A percentile compares a stretch with the other conserved stretches of the same genome.
These are phyloP conservation scores for Amphipoea lucens DNA, from an alignment of 2,888 invertebrate genomes.

Conservation along the genomic window DNA sequence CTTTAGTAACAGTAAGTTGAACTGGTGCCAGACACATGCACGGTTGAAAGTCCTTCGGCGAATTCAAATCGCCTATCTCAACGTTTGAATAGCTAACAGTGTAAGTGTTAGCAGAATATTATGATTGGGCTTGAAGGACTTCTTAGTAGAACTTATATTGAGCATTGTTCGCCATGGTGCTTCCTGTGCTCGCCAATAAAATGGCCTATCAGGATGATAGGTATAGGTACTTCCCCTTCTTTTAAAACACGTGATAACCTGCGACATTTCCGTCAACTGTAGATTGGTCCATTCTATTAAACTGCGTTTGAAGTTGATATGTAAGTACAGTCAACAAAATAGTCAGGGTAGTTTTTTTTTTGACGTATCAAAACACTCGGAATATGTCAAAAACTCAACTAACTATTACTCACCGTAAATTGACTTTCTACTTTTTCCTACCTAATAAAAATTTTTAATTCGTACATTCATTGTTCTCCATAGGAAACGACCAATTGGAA, in stretches of 20 bases:
- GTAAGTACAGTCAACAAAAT: neutral
- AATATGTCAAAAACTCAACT: neutral
- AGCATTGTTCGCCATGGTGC: neutral
- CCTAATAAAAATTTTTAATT: neutral
- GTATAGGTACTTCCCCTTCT: neutral
- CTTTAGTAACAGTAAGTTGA: slow-evolving; percentile 3
- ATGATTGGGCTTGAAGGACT: slow-evolving; percentile 12
- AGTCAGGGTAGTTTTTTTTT: neutral
- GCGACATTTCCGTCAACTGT: neutral
- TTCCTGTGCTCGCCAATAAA: neutral
- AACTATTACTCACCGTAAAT: neutral
- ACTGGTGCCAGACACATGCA: slow-evolving; percentile 20
- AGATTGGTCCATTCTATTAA: neutral
- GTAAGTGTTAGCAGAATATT: slow-evolving; percentile 8
- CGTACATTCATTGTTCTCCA: neutral
- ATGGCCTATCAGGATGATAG: neutral
- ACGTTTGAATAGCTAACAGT: slow-evolving; percentile 19
- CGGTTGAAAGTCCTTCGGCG: slow-evolving; percentile 29
- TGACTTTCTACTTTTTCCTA: neutral
- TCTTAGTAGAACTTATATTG: slow-evolving; percentile 7
- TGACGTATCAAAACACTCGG: neutral
- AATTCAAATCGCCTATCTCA: slow-evolving; percentile 35
- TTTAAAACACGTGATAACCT: neutral
- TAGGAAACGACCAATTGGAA: too few relatives aligned
- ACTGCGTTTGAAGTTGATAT: neutral